These are phyloP conservation scores for Tetramorium parvispinum DNA, from an alignment of 1,140 invertebrate genomes.

Conservation along the genomic window DNA sequence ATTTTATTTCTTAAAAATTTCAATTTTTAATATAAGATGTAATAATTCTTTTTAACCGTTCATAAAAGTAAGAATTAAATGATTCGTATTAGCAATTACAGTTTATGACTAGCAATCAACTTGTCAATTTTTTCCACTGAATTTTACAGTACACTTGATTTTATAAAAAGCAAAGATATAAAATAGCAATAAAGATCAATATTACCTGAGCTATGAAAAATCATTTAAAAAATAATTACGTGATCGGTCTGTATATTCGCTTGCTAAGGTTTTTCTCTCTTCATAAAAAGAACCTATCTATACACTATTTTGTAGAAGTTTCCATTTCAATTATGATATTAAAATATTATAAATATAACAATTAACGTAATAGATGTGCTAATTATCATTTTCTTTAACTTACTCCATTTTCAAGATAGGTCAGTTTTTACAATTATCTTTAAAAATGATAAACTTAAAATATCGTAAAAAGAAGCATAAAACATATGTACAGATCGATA, in stretches of 20 bases:
- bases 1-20: not conserved
- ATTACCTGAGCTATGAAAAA: not conserved
- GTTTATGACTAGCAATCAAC: not conserved
- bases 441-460: not conserved
- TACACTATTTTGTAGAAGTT: not conserved
- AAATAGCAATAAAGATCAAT: not conserved
- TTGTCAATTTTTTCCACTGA: not conserved
- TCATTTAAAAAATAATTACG: not conserved
- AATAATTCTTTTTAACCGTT: not conserved
- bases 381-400: not conserved
- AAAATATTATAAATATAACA: not conserved
- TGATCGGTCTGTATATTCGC: not conserved
- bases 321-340: not conserved
- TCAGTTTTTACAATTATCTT: not conserved
- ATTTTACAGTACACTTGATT: not conserved
- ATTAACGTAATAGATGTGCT: not conserved
- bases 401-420: not conserved
- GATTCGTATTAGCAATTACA: not conserved
- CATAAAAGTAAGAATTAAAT: not conserved
- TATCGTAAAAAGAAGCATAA: not conserved
- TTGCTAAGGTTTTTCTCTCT: not conserved
- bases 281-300: not conserved
- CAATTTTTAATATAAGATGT: not conserved
- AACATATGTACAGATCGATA: not conserved
- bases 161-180: not conserved